Evolutionary conservation across 2,797 vertebrate genomes (phyloP), one percentile per base, ranked within the genome.

Genomic region (Sebastes dallii): DNA sequence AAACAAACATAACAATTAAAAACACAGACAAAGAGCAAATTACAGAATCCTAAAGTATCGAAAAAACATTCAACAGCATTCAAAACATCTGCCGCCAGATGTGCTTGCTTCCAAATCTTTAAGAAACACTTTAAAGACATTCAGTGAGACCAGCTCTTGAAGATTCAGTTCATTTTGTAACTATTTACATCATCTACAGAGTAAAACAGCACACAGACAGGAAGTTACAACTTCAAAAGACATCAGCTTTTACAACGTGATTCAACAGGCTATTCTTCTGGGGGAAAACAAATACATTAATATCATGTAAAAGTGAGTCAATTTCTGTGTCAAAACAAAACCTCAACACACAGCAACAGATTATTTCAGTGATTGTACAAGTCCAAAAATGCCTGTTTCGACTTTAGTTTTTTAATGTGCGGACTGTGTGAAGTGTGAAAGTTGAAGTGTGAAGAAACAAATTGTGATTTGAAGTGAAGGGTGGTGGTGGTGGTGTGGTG

Each of bases 401-500:
- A 90, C 86, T 88, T 88, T 82, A 67, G 25, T 50, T 78, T 83
- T 83, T 92, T 82, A 84, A 75, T 88, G 76, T 72, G 73, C 27
- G 55, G 75, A 72, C 71, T 78, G 86, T 87, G 73, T 76, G 71
- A 89, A 89, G 86, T 89, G 87, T 90, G 95, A 96, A 96, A 96
- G 95, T 96, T 77, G 71, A 89, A 89, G 87, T 89, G 87, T 90
- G 95, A 96, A 96, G 96, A 95, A 96, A 96, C 96, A 97, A 96
- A 97, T 96, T 97, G 95, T 96, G 96, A 96, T 96, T 96, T 96
- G 93, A 96, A 96, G 95, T 92, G 95, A 95, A 94, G 72, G 52
- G 68, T 36, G 52, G 74, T 2, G 50, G 34, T n/a, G 2, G 34
- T 32, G 72, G 36, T 16, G 13, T 16, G 39, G 13, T 6, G 5